Conservation (phyloP, 2,888 invertebrate species). For the Acronicta psi region DNA sequence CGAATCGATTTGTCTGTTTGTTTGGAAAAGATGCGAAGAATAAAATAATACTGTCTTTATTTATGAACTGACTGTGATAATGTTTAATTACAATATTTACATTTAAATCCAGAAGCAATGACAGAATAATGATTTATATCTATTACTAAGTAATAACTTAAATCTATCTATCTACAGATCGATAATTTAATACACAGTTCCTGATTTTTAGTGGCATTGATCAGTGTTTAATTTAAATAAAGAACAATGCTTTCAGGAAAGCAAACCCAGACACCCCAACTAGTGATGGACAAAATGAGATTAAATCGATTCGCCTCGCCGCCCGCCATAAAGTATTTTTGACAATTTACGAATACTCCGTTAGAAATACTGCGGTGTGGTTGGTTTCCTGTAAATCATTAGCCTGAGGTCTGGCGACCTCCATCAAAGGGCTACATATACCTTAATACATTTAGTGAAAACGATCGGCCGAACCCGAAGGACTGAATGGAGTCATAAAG, state of each 20-base stretch:
- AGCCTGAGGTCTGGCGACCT: slow-evolving; percentile 81
- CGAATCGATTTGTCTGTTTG: slow-evolving; percentile 56
- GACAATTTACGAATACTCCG: slow-evolving; percentile 75
- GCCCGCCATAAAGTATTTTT: slow-evolving; percentile 82
- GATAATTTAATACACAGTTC: no score
- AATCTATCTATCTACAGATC: no score
- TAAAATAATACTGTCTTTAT: background rate
- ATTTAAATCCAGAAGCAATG: no score
- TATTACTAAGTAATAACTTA: no score
- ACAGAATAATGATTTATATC: no score
- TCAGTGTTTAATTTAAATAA: background rate
- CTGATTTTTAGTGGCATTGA: background rate
- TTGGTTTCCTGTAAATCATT: slow-evolving; percentile 79
- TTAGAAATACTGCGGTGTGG: slow-evolving; percentile 75
- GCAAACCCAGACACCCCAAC: slow-evolving; percentile 27
- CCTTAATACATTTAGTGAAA: slow-evolving; percentile 76
- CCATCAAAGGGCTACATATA: slow-evolving; percentile 67
- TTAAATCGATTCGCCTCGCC: slow-evolving; percentile 82
- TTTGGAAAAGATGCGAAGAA: slow-evolving; percentile 20
- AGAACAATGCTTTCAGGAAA: background rate
- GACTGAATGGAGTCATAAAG: slow-evolving; percentile 85
- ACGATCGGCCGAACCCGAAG: slow-evolving; percentile 68
- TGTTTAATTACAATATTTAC: no score
- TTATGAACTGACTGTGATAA: background rate
- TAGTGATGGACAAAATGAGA: slow-evolving; percentile 73